Conservation (phyloP, 2,888 invertebrate genomes). For the Drosophila differens region DNA sequence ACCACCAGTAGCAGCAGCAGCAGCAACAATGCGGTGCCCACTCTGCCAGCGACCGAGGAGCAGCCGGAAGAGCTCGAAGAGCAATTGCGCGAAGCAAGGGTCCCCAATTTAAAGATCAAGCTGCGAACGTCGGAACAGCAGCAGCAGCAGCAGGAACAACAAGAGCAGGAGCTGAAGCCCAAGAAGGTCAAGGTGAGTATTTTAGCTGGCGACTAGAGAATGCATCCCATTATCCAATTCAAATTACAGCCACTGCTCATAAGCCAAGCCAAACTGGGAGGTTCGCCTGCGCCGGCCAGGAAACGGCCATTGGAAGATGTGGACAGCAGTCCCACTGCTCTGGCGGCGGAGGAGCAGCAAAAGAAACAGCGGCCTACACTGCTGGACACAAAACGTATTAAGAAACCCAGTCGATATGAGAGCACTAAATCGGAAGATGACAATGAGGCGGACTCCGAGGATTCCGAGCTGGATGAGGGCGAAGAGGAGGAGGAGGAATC, state of each 20-base stretch:
- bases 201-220: background rate
- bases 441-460: constrained; percentile 71
- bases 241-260: constrained; percentile 79
- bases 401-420: constrained; percentile 83
- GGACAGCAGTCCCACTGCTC: constrained; percentile 59
- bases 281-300: constrained; percentile 56
- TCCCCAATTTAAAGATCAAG: constrained; percentile 84
- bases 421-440: constrained; percentile 79
- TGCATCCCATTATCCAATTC: constrained; percentile 5
- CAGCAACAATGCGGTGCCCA: constrained; percentile 75
- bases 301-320: constrained; percentile 75
- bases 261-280: constrained; percentile 78
- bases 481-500: constrained; percentile 73
- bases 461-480: constrained; percentile 65
- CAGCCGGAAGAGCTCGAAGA: constrained; percentile 87
- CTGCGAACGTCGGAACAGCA: constrained; percentile 63
- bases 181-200: constrained; percentile 80
- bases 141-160: constrained; percentile 43
- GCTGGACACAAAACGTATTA: constrained; percentile 81
- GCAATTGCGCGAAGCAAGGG: constrained; percentile 85
- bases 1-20: constrained; percentile 87
- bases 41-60: constrained; percentile 79
- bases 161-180: constrained; percentile 51
- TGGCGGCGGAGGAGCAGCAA: constrained; percentile 54
- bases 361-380: constrained; percentile 82